Conservation (phyloP, 1,140 invertebrate species). For the Zaprionus capensis region DNA sequence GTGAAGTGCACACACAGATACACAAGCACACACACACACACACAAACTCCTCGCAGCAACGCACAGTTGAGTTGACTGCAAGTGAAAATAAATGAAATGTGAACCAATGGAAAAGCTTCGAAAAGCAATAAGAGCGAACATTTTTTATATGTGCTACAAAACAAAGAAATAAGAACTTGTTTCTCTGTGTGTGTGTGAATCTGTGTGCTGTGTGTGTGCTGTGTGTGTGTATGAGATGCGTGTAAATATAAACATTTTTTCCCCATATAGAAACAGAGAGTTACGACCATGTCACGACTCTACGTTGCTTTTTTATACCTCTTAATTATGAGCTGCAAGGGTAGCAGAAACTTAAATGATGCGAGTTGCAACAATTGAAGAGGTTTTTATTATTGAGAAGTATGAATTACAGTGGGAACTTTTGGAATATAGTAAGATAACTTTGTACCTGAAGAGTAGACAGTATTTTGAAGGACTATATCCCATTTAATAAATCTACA, state of each 20-base stretch:
- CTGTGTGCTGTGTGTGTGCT: constrained; percentile 16
- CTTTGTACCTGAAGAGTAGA: not conserved
- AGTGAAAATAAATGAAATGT: constrained; percentile 82
- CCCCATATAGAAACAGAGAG: constrained; percentile 40
- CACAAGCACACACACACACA: constrained; percentile 11
- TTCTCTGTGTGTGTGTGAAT: not conserved
- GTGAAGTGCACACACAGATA: constrained; percentile 69
- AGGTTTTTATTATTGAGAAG: not conserved
- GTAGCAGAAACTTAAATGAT: not conserved
- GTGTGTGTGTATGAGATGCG: constrained; percentile 55
- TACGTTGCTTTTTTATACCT: constrained; percentile 24
- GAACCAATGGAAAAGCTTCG: constrained; percentile 77
- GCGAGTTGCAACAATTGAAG: not conserved
- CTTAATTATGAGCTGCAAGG: not conserved
- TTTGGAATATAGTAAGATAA: not conserved
- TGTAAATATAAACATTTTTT: constrained; percentile 80
- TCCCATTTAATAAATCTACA: not conserved
- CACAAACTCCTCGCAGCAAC: constrained; percentile 6
- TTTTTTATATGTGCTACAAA: constrained; percentile 49
- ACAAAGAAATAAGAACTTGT: constrained; percentile 47
- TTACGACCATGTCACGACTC: constrained; percentile 34
- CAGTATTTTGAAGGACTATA: not conserved
- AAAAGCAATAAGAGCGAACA: constrained; percentile 79
- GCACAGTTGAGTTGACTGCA: constrained; percentile 38
- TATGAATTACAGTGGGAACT: not conserved